These are phyloP conservation scores for Papilio xuthus DNA, from an alignment of 1,140 invertebrate species.

Conservation along the genomic window DNA sequence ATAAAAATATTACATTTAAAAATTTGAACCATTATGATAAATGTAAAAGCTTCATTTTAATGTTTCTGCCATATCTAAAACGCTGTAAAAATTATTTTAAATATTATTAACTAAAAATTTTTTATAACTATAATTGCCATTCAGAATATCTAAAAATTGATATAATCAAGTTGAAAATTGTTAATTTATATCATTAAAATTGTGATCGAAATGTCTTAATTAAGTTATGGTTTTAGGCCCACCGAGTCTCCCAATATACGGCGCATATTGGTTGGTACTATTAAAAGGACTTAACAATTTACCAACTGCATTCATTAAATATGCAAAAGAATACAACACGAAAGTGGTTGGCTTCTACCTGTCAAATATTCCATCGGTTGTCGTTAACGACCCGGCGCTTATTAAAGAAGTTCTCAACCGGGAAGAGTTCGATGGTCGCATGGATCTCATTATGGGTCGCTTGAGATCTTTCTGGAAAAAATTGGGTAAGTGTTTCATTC, in stretches of 20 bases:
- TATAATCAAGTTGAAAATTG: too few species aligned
- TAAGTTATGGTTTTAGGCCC: constrained; percentile 57
- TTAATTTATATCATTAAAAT: too few species aligned
- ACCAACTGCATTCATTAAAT: constrained; percentile 50
- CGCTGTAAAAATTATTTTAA: too few species aligned
- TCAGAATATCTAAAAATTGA: too few species aligned
- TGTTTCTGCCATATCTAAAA: too few species aligned
- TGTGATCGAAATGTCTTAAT: background rate
- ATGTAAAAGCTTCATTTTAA: too few species aligned
- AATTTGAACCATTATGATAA: too few species aligned
- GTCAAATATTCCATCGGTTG: constrained; percentile 58
- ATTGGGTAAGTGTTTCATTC: constrained; percentile 59
- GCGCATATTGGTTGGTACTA: constrained; percentile 64
- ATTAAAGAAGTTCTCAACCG: constrained; percentile 68
- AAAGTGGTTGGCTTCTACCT: constrained; percentile 70
- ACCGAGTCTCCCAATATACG: constrained; percentile 66
- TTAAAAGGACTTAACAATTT: constrained; percentile 58
- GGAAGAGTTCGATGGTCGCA: constrained; percentile 72
- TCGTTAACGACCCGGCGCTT: constrained; percentile 64
- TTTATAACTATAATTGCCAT: too few species aligned
- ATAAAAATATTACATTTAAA: background rate
- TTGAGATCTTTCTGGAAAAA: constrained; percentile 70
- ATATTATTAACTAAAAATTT: too few species aligned
- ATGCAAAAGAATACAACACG: constrained; percentile 62
- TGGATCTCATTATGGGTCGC: constrained; percentile 64